Evolutionary conservation across 1,140 invertebrate species (phyloP), one percentile per base, ranked within the genome.

Genomic region (Halictus rubicundus): DNA sequence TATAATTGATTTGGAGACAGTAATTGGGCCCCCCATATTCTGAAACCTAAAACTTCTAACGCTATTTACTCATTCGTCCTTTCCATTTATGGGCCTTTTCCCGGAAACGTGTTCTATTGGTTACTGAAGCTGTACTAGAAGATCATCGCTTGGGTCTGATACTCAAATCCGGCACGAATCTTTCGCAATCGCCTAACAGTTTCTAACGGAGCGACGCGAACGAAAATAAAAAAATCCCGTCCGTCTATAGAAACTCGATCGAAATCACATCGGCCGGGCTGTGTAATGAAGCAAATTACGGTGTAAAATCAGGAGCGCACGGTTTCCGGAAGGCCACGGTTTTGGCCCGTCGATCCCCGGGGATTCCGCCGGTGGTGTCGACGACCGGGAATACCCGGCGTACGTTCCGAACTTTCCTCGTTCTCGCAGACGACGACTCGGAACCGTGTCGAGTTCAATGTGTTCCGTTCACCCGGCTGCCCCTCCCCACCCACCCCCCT

Each of bases 311-410:
- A 72, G 37, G 10, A 42, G 21, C 76, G 59, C 32, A 64, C 14
- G n/a, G 59, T 52, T 64, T 25, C 68, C 59, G 76, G 57, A 4
- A 23, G 52, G 25, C 46, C 68, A 78, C 54, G 60, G 68, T 64
- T 60, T 42, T 8, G 76, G 68, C 71, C 59, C 76, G 76, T 42
- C 59, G 68, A 71, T 78, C 60, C 76, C 76, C 49, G 49, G 76
- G 76, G 57, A 72, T 21, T 32, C 60, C 68, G 59, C 27, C 46
- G 75, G 25, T 23, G 59, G 76, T 78, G 76, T 78, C 76, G 76
- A 78, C 76, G 76, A 78, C 76, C 76, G 76, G 76, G 69, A 72
- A 64, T 78, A 72, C 68, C 69, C 60, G 39, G 60, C 74, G 39
- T 76, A 54, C 76, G 49, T 57, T 42, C 46, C 46, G 59, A 78